Conservation (phyloP, 2,797 vertebrate genomes). For the Neosilurus mollespiculum region DNA sequence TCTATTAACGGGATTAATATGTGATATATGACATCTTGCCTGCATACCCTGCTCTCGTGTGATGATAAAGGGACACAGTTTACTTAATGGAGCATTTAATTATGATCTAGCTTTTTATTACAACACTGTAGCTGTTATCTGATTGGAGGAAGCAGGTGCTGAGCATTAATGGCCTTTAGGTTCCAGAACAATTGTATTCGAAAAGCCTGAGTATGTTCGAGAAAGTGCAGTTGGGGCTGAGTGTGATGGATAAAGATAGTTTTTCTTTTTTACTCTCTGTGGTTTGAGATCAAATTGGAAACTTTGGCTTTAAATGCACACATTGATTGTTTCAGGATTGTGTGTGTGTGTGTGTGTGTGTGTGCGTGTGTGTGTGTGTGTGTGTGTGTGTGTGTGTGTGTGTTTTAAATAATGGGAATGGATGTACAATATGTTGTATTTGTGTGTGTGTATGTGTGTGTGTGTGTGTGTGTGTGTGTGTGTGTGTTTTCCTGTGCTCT, state of each 20-base stretch:
- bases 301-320: constrained; percentile 21
- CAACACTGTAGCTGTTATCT: constrained; percentile 38
- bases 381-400: background rate
- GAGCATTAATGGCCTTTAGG: constrained; percentile 4
- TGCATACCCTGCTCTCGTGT: constrained; percentile 1
- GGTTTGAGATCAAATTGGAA: background rate
- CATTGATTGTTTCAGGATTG: background rate
- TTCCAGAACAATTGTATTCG: constrained; percentile 29
- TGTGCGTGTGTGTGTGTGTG: background rate
- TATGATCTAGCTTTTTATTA: constrained; percentile 29
- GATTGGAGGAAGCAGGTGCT: constrained; percentile 11
- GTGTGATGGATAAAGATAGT: constrained; percentile 16
- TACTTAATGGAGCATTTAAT: constrained; percentile 42
- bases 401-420: background rate
- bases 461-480: background rate
- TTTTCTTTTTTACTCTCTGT: background rate
- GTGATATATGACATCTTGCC: background rate
- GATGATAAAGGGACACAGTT: constrained; percentile 10
- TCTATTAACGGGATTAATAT: background rate
- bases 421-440: constrained; percentile 13
- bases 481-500: constrained; percentile 36
- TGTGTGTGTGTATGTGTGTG: background rate
- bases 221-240: background rate
- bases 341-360: constrained; percentile 1
- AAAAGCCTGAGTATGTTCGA: constrained; percentile 26